Percentiles rank a stretch among this genome's conserved stretches.
phyloP scores from a whole-genome alignment of 2,113 vertebrate genomes.

The Ciconia boyciana region DNA sequence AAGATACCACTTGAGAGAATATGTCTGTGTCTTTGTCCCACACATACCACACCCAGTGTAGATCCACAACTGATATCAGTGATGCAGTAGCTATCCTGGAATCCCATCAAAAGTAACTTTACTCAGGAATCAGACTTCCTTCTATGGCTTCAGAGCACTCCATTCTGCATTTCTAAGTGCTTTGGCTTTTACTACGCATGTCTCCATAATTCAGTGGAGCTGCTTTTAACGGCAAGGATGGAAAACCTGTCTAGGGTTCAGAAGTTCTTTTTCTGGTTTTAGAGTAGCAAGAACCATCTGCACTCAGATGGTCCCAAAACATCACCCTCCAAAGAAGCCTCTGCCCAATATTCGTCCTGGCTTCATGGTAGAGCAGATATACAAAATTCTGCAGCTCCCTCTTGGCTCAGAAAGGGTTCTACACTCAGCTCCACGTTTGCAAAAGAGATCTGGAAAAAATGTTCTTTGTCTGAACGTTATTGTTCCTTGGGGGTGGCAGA shows the following conservation, averaged over 20 bases:
- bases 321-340: background rate
- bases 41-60: background rate
- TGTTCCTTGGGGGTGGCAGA: constrained; percentile 57
- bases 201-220: background rate
- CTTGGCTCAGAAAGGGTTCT: constrained; percentile 37
- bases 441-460: constrained; percentile 61
- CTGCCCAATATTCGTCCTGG: background rate
- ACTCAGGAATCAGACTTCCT: background rate
- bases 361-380: background rate
- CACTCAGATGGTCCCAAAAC: background rate
- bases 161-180: background rate
- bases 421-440: constrained; percentile 4
- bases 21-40: background rate
- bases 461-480: constrained; percentile 59
- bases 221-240: background rate
- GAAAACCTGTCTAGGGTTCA: background rate
- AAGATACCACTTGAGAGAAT: background rate
- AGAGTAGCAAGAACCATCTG: background rate
- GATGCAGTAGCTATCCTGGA: background rate
- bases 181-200: background rate
- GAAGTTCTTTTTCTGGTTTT: background rate
- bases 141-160: background rate
- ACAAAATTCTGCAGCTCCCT: background rate
- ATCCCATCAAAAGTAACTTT: background rate
- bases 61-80: background rate